Evolutionary conservation across 1,140 invertebrate genomes (phyloP).

Genomic region (Plodia interpunctella): DNA sequence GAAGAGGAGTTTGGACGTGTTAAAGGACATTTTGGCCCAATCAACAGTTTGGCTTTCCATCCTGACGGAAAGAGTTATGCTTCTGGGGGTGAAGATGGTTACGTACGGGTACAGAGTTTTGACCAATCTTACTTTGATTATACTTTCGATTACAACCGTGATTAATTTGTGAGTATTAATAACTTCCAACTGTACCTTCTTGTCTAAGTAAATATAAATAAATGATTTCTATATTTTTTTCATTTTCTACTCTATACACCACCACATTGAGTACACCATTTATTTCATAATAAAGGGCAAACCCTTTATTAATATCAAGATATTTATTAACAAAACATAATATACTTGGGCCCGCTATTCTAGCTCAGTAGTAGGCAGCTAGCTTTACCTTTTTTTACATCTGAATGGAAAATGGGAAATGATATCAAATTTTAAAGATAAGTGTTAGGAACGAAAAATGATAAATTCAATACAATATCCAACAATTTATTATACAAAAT

Average conservation of each 20-base stretch:
- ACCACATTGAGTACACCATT: too few species aligned
- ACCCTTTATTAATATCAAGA: too few species aligned
- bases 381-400: too few species aligned
- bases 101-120: slow-evolving; percentile 96
- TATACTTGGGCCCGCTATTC: too few species aligned
- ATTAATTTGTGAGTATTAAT: slow-evolving; percentile 35
- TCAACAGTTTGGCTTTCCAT: slow-evolving; percentile 98
- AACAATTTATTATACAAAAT: slow-evolving; percentile 66
- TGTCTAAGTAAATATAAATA: slow-evolving; percentile 3
- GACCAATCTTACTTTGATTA: slow-evolving; percentile 98
- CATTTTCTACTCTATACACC: not conserved
- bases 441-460: not conserved
- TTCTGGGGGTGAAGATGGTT: slow-evolving; percentile 99
- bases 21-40: slow-evolving; percentile 99
- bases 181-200: not conserved
- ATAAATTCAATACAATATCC: slow-evolving; percentile 32
- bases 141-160: slow-evolving; percentile 90
- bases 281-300: too few species aligned
- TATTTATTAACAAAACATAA: too few species aligned
- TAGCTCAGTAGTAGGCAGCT: too few species aligned
- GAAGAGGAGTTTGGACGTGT: slow-evolving; percentile 99
- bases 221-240: not conserved
- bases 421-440: too few species aligned
- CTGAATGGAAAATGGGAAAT: too few species aligned
- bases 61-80: slow-evolving; percentile 98